Evolutionary conservation across 92 coral and sea anemone genomes (phyloP).

Genomic region (Porites evermanni): DNA sequence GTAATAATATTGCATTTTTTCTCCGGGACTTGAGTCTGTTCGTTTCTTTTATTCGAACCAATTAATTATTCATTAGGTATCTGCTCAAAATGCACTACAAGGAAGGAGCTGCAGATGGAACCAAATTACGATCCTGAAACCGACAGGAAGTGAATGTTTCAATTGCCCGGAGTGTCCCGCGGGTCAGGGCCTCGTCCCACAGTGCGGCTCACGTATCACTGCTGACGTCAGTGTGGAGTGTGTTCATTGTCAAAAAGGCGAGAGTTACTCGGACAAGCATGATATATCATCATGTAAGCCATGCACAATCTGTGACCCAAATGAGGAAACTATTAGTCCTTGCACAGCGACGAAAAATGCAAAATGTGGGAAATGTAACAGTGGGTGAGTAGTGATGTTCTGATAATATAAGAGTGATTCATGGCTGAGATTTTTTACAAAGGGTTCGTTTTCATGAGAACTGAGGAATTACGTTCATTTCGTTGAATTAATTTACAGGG

Average conservation of each 20-base stretch:
- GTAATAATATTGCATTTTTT: no score
- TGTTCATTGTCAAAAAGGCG: slow-evolving; percentile 15
- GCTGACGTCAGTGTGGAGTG: slow-evolving; percentile 22
- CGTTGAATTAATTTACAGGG: no score
- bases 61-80: no score
- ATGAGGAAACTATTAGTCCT: slow-evolving; percentile 43
- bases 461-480: no score
- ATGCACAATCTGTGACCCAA: slow-evolving; percentile 44
- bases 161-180: slow-evolving; percentile 37
- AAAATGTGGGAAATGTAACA: slow-evolving; percentile 39
- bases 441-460: no score
- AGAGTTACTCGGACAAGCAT: slow-evolving; percentile 32
- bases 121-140: neutral
- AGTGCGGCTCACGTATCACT: slow-evolving; percentile 30
- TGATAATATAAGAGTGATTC: no score
- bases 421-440: neutral
- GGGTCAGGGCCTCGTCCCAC: slow-evolving; percentile 43
- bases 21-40: no score
- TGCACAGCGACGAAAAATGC: slow-evolving; percentile 38
- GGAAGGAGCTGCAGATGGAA: slow-evolving; percentile 25
- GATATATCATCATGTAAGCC: slow-evolving; percentile 49
- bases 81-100: slow-evolving; percentile 6
- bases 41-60: neutral
- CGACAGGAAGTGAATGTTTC: slow-evolving; percentile 9
- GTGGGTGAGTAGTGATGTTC: slow-evolving; percentile 19